Evolutionary conservation across 2,888 invertebrate species (phyloP).

Genomic region (Abrostola tripartita): DNA sequence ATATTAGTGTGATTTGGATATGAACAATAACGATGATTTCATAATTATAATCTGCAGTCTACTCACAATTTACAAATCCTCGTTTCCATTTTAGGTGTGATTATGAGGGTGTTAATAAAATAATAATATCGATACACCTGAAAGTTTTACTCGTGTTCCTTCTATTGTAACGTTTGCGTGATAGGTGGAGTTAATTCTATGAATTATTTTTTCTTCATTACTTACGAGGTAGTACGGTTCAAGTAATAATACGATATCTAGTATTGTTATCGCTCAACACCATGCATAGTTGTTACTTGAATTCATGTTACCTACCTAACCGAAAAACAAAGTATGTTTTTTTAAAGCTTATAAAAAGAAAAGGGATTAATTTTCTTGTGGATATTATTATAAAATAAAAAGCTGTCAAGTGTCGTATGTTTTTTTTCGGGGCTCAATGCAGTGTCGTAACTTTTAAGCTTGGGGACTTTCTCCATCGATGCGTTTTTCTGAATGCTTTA

Average conservation of each 20-base stretch:
- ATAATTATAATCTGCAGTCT: too few species aligned
- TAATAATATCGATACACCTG: background rate
- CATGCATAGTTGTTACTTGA: conserved; percentile 3
- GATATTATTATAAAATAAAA: too few species aligned
- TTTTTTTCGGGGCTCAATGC: too few species aligned
- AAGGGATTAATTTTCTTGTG: too few species aligned
- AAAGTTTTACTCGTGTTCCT: conserved; percentile 25
- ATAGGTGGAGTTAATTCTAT: conserved; percentile 41
- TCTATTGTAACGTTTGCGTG: conserved; percentile 29
- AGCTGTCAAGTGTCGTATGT: too few species aligned
- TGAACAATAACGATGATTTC: too few species aligned
- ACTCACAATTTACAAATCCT: too few species aligned
- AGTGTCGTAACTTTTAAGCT: too few species aligned
- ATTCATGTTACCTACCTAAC: background rate
- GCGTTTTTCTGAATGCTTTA: too few species aligned
- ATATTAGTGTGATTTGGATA: too few species aligned
- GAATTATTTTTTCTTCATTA: conserved; percentile 46
- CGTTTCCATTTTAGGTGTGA: too few species aligned
- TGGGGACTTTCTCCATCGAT: too few species aligned
- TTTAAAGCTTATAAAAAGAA: background rate
- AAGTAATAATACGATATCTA: conserved; percentile 34
- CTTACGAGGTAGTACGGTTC: conserved; percentile 23
- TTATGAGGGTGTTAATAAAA: background rate
- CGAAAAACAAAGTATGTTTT: background rate
- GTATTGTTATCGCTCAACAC: conserved; percentile 17